Percentiles rank a stretch among this genome's conserved stretches.
These are phyloP conservation scores for Cylindroiulus punctatus DNA, from an alignment of 2,888 invertebrate genomes.

Conservation along the genomic window DNA sequence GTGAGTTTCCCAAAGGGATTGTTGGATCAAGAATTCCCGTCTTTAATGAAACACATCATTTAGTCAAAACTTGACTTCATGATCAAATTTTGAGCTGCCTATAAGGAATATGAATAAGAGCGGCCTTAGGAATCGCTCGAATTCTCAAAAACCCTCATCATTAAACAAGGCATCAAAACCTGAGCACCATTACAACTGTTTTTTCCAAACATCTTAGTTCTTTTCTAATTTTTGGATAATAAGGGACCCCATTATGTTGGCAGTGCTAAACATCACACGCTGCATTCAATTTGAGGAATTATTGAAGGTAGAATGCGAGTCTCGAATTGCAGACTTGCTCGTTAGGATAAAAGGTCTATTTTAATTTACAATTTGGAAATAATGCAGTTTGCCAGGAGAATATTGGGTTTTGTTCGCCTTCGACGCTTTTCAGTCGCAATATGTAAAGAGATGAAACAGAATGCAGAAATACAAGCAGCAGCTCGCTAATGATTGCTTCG, in stretches of 20 bases:
- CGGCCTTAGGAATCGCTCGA: neutral
- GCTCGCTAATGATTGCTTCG: conserved; percentile 38
- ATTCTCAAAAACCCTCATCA: neutral
- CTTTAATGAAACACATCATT: too few species aligned
- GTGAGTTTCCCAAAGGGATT: too few species aligned
- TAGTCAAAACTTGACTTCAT: neutral
- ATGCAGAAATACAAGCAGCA: conserved; percentile 22
- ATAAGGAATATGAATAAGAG: neutral
- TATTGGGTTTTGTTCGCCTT: neutral
- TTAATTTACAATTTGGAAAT: conserved; percentile 24
- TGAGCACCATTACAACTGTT: neutral
- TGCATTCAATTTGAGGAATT: conserved; percentile 30
- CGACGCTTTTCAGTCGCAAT: neutral
- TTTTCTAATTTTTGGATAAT: conserved; percentile 6
- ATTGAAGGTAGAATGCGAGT: neutral
- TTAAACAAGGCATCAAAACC: neutral
- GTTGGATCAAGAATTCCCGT: too few species aligned
- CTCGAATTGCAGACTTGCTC: conserved; percentile 11
- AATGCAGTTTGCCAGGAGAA: neutral
- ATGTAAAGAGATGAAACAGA: neutral
- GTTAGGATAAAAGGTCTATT: conserved; percentile 37
- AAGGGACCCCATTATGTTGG: neutral
- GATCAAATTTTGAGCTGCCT: neutral
- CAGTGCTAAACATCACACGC: conserved; percentile 11
- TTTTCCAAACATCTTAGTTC: neutral